These are phyloP conservation scores for Lysandra coridon DNA, from an alignment of 2,888 invertebrate genomes.

Conservation along the genomic window DNA sequence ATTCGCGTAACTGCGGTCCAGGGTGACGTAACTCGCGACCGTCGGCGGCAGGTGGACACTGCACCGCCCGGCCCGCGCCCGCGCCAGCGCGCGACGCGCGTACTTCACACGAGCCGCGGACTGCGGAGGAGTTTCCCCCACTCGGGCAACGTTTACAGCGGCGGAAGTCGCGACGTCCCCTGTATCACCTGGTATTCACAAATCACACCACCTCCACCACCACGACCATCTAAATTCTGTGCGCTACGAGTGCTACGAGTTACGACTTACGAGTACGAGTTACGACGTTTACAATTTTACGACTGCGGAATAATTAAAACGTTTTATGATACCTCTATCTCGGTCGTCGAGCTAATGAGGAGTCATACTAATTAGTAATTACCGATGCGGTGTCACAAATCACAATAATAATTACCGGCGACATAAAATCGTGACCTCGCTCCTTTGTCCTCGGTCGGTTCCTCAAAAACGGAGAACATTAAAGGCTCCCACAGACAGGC, in stretches of 20 bases:
- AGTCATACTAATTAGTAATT: not conserved
- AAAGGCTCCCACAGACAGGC: too few species aligned
- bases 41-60: not conserved
- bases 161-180: not conserved
- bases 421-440: too few species aligned
- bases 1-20: not conserved
- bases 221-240: not conserved
- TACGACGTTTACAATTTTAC: not conserved
- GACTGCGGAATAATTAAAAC: not conserved
- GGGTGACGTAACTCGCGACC: not conserved
- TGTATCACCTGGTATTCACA: too few species aligned
- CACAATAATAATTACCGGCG: not conserved
- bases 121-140: not conserved
- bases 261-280: too few species aligned
- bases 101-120: not conserved
- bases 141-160: not conserved
- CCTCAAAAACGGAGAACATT: too few species aligned
- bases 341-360: not conserved
- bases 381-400: not conserved
- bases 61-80: too few species aligned
- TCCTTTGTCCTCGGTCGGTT: not conserved
- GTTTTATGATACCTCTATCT: not conserved
- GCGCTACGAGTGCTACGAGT: not conserved
- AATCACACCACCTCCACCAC: not conserved
- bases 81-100: not conserved